Conservation (phyloP, 1,140 invertebrate species). For the Hypsibius dujardini region DNA sequence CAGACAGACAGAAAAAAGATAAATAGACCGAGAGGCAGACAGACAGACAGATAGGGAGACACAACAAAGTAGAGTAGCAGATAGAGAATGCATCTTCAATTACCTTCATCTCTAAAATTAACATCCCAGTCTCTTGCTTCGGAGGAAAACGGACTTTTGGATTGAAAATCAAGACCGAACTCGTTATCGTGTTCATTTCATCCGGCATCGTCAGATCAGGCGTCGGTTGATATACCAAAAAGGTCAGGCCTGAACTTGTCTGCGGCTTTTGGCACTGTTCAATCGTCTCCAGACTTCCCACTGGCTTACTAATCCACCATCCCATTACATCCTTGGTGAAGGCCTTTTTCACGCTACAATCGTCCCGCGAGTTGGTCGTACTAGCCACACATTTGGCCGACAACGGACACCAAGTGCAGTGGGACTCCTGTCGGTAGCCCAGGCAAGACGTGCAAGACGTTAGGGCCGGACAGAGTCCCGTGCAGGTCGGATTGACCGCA, state of each 20-base stretch:
- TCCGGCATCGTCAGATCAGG: neutral
- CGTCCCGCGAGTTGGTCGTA: neutral
- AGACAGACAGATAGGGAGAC: neutral
- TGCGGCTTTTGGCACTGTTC: neutral
- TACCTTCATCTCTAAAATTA: constrained; percentile 6
- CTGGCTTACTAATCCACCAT: neutral
- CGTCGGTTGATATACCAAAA: neutral
- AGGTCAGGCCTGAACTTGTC: neutral
- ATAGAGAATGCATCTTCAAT: constrained; percentile 1
- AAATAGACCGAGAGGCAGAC: neutral
- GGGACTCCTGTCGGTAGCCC: neutral
- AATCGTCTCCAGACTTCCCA: neutral
- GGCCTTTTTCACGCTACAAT: neutral
- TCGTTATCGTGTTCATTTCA: neutral
- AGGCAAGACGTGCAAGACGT: neutral
- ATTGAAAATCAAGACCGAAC: neutral
- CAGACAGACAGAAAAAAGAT: neutral
- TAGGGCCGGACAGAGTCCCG: neutral
- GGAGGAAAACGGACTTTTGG: neutral
- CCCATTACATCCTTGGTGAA: neutral
- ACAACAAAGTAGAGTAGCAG: neutral
- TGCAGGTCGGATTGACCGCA: neutral
- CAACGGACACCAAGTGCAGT: constrained; percentile 3
- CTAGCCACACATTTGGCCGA: neutral
- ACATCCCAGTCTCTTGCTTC: neutral